These are phyloP conservation scores for Albula goreensis DNA, from an alignment of 2,113 vertebrate species.

Conservation along the genomic window DNA sequence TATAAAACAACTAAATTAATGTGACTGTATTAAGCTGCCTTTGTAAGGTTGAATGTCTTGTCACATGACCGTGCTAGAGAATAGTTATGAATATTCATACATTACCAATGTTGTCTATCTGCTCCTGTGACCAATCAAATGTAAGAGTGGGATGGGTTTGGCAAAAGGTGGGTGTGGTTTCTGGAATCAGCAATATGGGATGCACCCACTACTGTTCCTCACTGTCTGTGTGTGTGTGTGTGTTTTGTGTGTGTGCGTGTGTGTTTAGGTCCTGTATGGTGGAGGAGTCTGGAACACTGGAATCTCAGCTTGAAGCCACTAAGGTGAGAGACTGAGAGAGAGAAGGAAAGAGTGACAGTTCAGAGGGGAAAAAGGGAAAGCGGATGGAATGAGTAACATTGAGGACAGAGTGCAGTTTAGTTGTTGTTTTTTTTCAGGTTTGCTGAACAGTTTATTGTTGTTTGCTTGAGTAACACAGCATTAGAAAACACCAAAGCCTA, in stretches of 20 bases:
- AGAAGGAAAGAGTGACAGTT: neutral
- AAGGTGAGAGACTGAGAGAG: slow-evolving; percentile 73
- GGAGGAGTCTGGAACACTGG: slow-evolving; percentile 93
- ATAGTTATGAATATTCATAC: neutral
- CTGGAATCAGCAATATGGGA: neutral
- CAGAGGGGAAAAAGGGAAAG: neutral
- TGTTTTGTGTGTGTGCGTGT: slow-evolving; percentile 45
- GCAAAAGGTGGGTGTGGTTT: slow-evolving; percentile 8
- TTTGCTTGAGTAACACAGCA: no score
- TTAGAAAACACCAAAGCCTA: no score
- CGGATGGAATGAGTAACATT: neutral
- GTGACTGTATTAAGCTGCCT: neutral
- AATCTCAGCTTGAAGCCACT: slow-evolving; percentile 95
- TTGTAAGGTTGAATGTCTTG: neutral
- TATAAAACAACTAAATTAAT: no score
- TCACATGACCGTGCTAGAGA: neutral
- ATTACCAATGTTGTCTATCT: neutral
- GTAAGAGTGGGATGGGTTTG: neutral
- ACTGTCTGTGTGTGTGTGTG: neutral
- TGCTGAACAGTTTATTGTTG: no score
- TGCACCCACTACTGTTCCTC: neutral
- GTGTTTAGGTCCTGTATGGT: slow-evolving; percentile 95
- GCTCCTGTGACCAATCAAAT: neutral
- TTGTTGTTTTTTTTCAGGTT: no score
- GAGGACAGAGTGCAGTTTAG: no score